phyloP scores from a whole-genome alignment of 2,113 vertebrate genomes.

The Heloderma charlesbogerti region DNA sequence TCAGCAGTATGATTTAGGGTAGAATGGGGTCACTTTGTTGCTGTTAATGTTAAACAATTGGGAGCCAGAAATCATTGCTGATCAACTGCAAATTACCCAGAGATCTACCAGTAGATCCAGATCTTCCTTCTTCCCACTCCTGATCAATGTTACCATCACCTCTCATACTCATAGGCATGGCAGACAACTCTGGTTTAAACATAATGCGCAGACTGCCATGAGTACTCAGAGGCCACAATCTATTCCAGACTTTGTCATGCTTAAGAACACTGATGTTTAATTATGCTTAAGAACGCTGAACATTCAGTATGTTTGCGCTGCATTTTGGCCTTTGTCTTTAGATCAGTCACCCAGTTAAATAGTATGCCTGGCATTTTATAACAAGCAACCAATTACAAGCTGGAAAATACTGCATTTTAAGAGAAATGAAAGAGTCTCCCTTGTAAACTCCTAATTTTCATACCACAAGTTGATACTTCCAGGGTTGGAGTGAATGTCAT shows the following conservation, averaged over 20 bases:
- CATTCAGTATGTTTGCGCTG: neutral
- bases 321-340: neutral
- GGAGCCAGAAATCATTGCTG: too few relatives aligned
- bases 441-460: neutral
- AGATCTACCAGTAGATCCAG: too few relatives aligned
- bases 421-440: neutral
- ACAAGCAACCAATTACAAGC: neutral
- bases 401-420: neutral
- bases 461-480: neutral
- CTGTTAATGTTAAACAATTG: too few relatives aligned
- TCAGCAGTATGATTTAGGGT: too few relatives aligned
- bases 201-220: neutral
- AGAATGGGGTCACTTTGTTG: too few relatives aligned
- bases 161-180: neutral
- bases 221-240: neutral
- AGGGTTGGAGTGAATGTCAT: too few relatives aligned
- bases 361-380: neutral
- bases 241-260: neutral
- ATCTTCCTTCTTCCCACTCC: too few relatives aligned
- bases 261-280: constrained; percentile 1
- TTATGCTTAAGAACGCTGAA: neutral
- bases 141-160: neutral
- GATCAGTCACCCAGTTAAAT: neutral
- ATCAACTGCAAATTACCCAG: too few relatives aligned
- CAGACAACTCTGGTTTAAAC: neutral